Evolutionary conservation across 1,140 invertebrate species (phyloP), one percentile per base, ranked within the genome.

Genomic region (Frieseomelitta varia): DNA sequence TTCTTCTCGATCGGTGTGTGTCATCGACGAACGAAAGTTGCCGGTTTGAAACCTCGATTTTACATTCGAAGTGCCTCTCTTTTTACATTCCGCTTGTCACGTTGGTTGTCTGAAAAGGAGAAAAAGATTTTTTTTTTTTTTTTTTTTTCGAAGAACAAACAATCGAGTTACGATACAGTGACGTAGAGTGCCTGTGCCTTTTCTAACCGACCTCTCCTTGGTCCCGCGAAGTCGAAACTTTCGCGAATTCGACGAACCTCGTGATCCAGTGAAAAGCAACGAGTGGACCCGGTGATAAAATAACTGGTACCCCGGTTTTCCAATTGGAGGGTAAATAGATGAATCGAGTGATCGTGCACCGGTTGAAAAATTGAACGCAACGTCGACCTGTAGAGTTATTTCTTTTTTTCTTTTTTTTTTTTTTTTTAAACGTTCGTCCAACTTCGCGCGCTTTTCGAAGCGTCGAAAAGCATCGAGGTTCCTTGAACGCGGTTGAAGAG

Each of bases 11-110:
- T 47, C 39, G 30, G 39, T 47, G 39, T 39, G 4, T 8, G 6
- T 47, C 12, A 51, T 24, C 19, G 30, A 15, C 21, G 15, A 75
- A 6, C 12, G 14, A 17, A 11, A 14, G 21, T 34, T 56, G 12
- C 4, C 27, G 3, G 8, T 6, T 53, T 47, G 6, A 72, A 51
- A n/a, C 21, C 69, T 27, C 69, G 47, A 39, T 51, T 47, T 21
- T 21, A 24, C n/a, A 30, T 30, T 30, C n/a, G n/a, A 80, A 80
- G 68, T 80, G 68, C 55, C 53, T 72, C 53, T 27, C 24, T 77
- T 61, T 51, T 15, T 65, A 17, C 55, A 24, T 27, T 72, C 24
- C 11, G 30, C 30, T 30, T 30, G 30, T 30, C 30, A 30, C 30
- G 30, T 30, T 17, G 27, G 10, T 4, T 39, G 8, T 39, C 4